Base-by-base conservation (phyloP, 1,140 invertebrate genomes). In the Drosophila pandora region DNA sequence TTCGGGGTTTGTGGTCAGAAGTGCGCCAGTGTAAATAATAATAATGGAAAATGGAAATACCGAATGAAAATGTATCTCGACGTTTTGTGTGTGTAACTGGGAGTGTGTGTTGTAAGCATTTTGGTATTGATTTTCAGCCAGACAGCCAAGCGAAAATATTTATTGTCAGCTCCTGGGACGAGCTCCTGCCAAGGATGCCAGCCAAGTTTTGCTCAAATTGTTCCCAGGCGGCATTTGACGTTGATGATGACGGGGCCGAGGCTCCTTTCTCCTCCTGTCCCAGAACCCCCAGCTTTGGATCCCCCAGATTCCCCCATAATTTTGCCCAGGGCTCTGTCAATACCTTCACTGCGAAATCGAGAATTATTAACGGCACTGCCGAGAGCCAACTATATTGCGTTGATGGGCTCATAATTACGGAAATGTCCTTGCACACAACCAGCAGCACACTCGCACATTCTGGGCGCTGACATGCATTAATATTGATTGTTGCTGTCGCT, bases 381-480 rank as follows among this genome's bases (percentile, higher is more conserved):
- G n/a, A 43, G 37, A 56, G 62, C 22, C 34, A 61, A 76, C 72
- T 76, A 43, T 21, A 76, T 54, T 75, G 50, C 50, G 63, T 39
- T 68, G 72, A 76, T 75, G 72, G 50, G 52, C 53, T 41, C 56
- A 57, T 67, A 75, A 76, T 67, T 75, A 67, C 47, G 72, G 37
- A 47, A 43, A 34, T 59, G 70, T 63, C 70, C 70, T 63, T 74
- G 69, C 30, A 30, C 30, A 54, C 50, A 49, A 34, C 48, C 37
- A 22, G 43, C 23, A 22, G n/a, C 45, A 49, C 62, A 67, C 41
- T 28, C 25, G 25, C 25, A 28, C 25, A 28, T 49, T 53, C 56
- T 49, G 73, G 64, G 56, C 49, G 72, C 73, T 69, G 73, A 76
- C 73, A 76, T 76, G 73, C 56, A 74, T 65, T 75, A 75, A 65